Conservation (phyloP, 2,888 invertebrate species). For the Tiliacea aurago region DNA sequence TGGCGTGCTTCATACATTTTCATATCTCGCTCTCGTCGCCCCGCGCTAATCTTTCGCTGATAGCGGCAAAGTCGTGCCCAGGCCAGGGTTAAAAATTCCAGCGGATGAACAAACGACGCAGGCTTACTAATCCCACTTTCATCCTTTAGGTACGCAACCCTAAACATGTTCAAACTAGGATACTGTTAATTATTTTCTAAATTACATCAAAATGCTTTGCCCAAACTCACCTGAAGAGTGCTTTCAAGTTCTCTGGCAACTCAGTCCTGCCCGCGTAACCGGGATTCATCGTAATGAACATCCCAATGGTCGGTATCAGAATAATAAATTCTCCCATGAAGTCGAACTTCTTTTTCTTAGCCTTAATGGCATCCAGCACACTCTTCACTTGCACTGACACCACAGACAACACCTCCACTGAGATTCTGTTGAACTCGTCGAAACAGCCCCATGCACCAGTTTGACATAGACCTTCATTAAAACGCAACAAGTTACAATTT, state of each 20-base stretch:
- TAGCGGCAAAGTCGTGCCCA: neutral
- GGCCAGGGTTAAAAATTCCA: neutral
- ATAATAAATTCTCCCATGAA: conserved; percentile 96
- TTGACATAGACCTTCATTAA: conserved; percentile 93
- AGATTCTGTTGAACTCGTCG: conserved; percentile 98
- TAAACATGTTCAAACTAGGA: neutral
- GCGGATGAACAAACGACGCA: too few species aligned
- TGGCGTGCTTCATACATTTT: neutral
- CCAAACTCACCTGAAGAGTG: conserved; percentile 89
- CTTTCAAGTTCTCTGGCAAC: conserved; percentile 95
- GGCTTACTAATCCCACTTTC: neutral
- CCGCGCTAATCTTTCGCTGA: neutral
- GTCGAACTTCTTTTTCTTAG: conserved; percentile 94
- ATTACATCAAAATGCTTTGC: neutral
- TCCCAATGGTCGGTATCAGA: conserved; percentile 94
- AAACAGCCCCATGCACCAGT: conserved; percentile 99
- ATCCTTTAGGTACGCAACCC: neutral
- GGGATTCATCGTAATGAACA: conserved; percentile 99
- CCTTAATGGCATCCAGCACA: conserved; percentile 96
- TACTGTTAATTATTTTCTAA: neutral
- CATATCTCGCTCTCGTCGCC: neutral
- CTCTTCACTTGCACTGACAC: conserved; percentile 98
- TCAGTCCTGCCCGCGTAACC: conserved; percentile 98
- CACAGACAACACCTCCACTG: conserved; percentile 98
- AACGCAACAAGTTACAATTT: conserved; percentile 2